A percentile compares a stretch with the other conserved stretches of the same genome.
These are phyloP conservation scores for Microtus oregoni DNA, from an alignment of 2,113 vertebrate species.

Conservation along the genomic window DNA sequence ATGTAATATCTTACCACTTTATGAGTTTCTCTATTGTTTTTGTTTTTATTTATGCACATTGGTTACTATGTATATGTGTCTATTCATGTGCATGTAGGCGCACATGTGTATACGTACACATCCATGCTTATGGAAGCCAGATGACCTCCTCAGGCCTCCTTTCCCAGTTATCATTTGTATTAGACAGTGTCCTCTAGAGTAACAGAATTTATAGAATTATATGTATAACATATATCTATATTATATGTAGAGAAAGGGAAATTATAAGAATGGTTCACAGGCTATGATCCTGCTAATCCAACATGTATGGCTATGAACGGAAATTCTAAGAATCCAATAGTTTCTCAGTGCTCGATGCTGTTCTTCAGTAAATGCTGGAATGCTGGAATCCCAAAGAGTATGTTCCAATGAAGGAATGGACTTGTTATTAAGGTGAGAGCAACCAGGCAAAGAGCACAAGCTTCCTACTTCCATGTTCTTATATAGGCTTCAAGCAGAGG, in stretches of 20 bases:
- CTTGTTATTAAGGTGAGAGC: neutral
- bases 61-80: neutral
- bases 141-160: neutral
- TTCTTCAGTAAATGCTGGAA: neutral
- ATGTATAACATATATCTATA: neutral
- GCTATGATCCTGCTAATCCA: neutral
- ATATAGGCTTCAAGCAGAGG: neutral
- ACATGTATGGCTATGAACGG: neutral
- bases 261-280: neutral
- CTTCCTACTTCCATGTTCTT: neutral
- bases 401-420: neutral
- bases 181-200: neutral
- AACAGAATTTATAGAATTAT: neutral
- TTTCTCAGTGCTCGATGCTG: neutral
- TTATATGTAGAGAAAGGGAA: neutral
- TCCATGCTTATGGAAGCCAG: too few species aligned
- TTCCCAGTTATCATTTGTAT: neutral
- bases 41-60: neutral
- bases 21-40: neutral
- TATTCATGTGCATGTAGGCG: neutral
- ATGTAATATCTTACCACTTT: neutral
- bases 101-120: too few species aligned
- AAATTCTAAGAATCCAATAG: neutral
- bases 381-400: neutral
- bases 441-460: neutral